Evolutionary conservation across 2,888 invertebrate genomes (phyloP), one percentile per base, ranked within the genome.

Genomic region (Tortrix viridana): DNA sequence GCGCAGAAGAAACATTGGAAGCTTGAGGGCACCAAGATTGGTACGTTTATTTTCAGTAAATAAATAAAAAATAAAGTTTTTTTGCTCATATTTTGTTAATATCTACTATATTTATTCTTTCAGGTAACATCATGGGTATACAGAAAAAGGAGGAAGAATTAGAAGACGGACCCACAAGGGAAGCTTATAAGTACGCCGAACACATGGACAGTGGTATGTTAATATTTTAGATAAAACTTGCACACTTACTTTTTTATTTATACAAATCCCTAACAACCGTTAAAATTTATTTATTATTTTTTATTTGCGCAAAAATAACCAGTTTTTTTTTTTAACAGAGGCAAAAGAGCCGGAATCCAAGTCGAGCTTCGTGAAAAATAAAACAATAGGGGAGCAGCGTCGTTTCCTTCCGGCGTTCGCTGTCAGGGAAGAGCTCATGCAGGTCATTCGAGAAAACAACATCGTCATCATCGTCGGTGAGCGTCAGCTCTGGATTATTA

Each of bases 1-100:
- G 98, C 98, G 0, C 99, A 99, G 84, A 98, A 98, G 84, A 99
- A 99, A 80, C 99, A 99, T 81, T 99, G 99, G 99, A 98, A 99
- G 84, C 86, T 99, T 65, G 98, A 98, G 53, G 99, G 99, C 44
- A 99, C 99, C 1, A 97, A 96, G 74, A 93, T 98, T 65, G 98
- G 98, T 80, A 76, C 66, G 60, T 32, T 26, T 26, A 9, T 26
- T 26, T 4, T 26, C 26, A 5, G 6, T 26, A 26, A 22, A n/a
- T 49, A 5, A 26, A n/a, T 7, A 14, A 18, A 3, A 5, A 22
- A 22, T 16, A 3, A 16, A 5, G 3, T 44, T 44, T 44, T 2
- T 18, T 16, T 16, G 16, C 18, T 16, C 20, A 18, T 18, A 12
- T 20, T 4, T 50, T 18, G 37, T 23, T 0, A 14, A 14, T 53